Percentiles rank a stretch among this genome's conserved stretches.
phyloP scores from a whole-genome alignment of 2,888 invertebrate genomes.

The Abrostola tripartita region DNA sequence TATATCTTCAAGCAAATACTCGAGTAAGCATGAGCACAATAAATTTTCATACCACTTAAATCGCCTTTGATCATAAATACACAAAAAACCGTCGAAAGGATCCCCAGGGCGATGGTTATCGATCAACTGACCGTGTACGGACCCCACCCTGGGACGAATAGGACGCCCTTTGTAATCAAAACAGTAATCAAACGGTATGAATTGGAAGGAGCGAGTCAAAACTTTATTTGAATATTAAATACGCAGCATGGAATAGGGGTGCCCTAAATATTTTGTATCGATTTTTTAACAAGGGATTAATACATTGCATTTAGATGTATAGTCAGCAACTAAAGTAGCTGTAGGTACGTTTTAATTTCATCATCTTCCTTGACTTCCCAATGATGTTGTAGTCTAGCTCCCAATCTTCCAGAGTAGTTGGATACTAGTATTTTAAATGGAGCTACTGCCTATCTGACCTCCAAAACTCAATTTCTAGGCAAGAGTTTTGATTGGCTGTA shows the following conservation, averaged over 20 bases:
- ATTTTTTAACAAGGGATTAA: slow-evolving; percentile 65
- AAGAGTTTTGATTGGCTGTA: too few species aligned
- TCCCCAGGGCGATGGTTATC: slow-evolving; percentile 72
- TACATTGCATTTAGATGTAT: slow-evolving; percentile 54
- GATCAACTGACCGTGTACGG: slow-evolving; percentile 77
- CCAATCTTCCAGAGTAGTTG: too few species aligned
- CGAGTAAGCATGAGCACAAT: slow-evolving; percentile 50
- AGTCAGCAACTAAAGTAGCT: too few species aligned
- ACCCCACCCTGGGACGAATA: slow-evolving; percentile 65
- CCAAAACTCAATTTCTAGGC: too few species aligned
- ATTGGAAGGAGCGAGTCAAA: slow-evolving; percentile 73
- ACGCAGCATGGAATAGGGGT: slow-evolving; percentile 60
- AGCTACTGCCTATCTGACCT: too few species aligned
- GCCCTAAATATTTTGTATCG: slow-evolving; percentile 56
- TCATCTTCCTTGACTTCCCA: too few species aligned
- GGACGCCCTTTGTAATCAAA: slow-evolving; percentile 81
- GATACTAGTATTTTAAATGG: too few species aligned
- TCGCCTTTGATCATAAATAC: slow-evolving; percentile 59
- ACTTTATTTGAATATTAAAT: slow-evolving; percentile 83
- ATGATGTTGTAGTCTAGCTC: too few species aligned
- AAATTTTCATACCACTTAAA: slow-evolving; percentile 59
- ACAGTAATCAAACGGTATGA: slow-evolving; percentile 83
- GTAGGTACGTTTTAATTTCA: too few species aligned
- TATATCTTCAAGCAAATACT: slow-evolving; percentile 50
- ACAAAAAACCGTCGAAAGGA: slow-evolving; percentile 64